phyloP scores from a whole-genome alignment of 2,888 invertebrate genomes.

The Lasioglossum vierecki region DNA sequence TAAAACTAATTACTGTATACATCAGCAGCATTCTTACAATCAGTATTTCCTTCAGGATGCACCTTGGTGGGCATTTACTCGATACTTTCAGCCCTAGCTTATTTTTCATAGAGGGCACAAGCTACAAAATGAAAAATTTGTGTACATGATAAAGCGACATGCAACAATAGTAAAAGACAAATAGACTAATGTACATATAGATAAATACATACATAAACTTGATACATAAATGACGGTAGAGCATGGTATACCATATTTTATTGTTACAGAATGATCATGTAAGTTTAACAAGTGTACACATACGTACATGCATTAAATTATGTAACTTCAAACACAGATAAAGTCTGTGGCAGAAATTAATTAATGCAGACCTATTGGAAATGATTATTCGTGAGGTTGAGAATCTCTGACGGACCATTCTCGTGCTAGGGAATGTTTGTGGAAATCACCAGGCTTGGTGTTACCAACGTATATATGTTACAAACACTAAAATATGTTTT shows the following conservation, averaged over 20 bases:
- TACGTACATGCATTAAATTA: not conserved
- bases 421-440: not conserved
- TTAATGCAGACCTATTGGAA: not conserved
- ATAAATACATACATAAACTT: not conserved
- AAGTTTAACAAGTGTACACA: not conserved
- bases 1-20: not conserved
- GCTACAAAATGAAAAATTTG: not conserved
- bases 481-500: not conserved
- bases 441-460: not conserved
- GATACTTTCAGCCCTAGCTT: slow-evolving; percentile 31
- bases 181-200: not conserved
- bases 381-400: not conserved
- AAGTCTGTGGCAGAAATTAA: not conserved
- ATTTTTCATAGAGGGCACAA: slow-evolving; percentile 49
- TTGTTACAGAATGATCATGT: not conserved
- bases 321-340: slow-evolving; percentile 2
- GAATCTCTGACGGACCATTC: not conserved
- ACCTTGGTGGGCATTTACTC: slow-evolving; percentile 1
- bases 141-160: not conserved
- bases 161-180: not conserved
- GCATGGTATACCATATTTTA: not conserved
- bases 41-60: not conserved
- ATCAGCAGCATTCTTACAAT: not conserved
- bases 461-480: not conserved
- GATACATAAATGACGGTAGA: not conserved